Conservation (phyloP, 1,140 invertebrate species). For the Asbolus verrucosus region DNA sequence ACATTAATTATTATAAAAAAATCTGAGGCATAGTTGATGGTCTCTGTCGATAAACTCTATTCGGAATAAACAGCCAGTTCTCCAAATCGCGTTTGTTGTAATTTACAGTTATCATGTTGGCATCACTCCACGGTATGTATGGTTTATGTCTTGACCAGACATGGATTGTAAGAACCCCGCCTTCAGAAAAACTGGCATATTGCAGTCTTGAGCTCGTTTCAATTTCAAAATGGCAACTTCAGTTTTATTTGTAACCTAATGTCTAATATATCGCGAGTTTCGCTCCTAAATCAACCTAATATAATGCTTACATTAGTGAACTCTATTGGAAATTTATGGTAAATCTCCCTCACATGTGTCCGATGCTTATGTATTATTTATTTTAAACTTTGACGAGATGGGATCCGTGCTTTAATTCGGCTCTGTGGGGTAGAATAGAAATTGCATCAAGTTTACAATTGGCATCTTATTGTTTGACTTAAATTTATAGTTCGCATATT, state of each 20-base stretch:
- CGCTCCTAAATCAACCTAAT: slow-evolving; percentile 52
- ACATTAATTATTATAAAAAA: no score
- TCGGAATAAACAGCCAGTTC: no score
- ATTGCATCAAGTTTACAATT: no score
- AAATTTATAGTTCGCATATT: no score
- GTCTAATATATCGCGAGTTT: slow-evolving; percentile 34
- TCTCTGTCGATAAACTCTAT: no score
- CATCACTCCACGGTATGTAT: slow-evolving; percentile 57
- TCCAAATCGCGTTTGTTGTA: slow-evolving; percentile 42
- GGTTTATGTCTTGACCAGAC: slow-evolving; percentile 56
- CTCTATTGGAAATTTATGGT: slow-evolving; percentile 36
- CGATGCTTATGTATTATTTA: slow-evolving; percentile 29
- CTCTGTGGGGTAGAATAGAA: no score
- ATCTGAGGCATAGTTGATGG: no score
- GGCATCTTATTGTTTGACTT: no score
- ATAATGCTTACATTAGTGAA: slow-evolving; percentile 55
- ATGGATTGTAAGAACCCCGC: slow-evolving; percentile 50
- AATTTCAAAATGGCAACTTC: slow-evolving; percentile 57
- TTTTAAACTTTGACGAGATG: slow-evolving; percentile 26
- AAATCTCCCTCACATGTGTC: slow-evolving; percentile 22
- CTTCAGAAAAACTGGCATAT: slow-evolving; percentile 58
- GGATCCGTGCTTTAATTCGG: no score
- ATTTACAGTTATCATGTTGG: slow-evolving; percentile 54
- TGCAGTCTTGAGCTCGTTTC: slow-evolving; percentile 55
- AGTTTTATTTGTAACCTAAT: slow-evolving; percentile 49